Evolutionary conservation across 2,113 vertebrate genomes (phyloP), one percentile per base, ranked within the genome.

Genomic region (Apodemus sylvaticus): DNA sequence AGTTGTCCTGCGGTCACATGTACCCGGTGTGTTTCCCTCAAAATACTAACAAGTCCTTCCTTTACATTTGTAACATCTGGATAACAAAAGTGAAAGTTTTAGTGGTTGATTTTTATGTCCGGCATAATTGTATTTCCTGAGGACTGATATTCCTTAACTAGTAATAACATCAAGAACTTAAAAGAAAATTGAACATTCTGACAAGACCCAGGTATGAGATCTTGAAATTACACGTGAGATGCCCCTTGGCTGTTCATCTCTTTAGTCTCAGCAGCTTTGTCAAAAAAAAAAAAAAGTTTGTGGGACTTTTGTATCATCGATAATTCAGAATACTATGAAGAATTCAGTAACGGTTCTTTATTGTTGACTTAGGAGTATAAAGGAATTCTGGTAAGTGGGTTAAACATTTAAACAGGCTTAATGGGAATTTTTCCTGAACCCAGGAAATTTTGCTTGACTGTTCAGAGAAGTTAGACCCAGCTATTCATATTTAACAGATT

Each of bases 161-260:
- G 22, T 51, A 45, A 48, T 97, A 97, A 99, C 99, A 99, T 99
- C 99, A 98, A 87, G 98, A 98, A 94, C 99, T 99, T 90, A 99
- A 98, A 98, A 99, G 99, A 97, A 99, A 99, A 93, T 96, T 99
- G 97, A 99, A 98, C 55, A 97, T 99, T 94, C 95, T 99, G 95
- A 99, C 99, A 64, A 98, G 99, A 82, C 99, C 99, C 10, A 99
- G 99, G 99, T 99, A 99, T 19, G 98, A 98, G 70, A 66, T 51
- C 3, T 77, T 97, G 68, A 36, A 73, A 55, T 93, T 83, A 51
- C 9, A 74, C 39, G n/a, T 6, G 55, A 22, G 11, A 87, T 94
- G 82, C 79, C 4, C 10, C 48, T 42, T 89, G 82, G n/a, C 86
- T 78, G 55, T 94, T 74, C 94, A 20, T 66, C 39, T 11, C 34